Conservation (phyloP, 2,113 vertebrate genomes). For the Rhabdornis inornatus region DNA sequence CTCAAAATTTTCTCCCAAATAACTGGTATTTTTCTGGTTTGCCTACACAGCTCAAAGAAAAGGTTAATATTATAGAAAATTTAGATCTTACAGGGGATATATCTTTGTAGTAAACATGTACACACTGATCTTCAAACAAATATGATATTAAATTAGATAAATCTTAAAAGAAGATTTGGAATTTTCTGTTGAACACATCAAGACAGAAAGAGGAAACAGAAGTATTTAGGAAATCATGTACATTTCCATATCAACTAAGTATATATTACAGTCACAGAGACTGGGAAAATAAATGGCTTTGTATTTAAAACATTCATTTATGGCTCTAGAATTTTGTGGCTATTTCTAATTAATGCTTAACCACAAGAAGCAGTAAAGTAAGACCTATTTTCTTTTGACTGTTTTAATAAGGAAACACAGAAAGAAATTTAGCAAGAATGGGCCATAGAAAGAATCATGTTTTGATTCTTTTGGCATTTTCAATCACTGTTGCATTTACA, state of each 20-base stretch:
- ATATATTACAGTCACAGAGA: not conserved
- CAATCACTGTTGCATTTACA: not conserved
- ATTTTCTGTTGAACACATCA: not conserved
- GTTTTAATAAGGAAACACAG: not conserved
- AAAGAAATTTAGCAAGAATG: not conserved
- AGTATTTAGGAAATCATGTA: not conserved
- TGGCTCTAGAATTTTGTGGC: not conserved
- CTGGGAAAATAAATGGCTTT: not conserved
- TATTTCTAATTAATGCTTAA: not conserved
- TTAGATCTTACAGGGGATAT: not conserved
- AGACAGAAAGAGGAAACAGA: not conserved
- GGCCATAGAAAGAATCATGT: not conserved
- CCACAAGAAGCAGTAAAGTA: not conserved
- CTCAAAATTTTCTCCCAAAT: not conserved
- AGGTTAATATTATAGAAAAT: not conserved
- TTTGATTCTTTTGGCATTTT: not conserved
- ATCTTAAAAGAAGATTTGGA: not conserved
- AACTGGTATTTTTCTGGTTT: not conserved
- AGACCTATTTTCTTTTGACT: not conserved
- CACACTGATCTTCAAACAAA: not conserved
- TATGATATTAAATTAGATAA: not conserved
- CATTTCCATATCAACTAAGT: not conserved
- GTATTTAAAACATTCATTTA: not conserved
- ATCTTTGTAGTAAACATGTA: not conserved
- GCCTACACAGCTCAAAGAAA: not conserved